A percentile compares a stretch with the other conserved stretches of the same genome.
Conservation (phyloP, 2,888 invertebrate genomes). For the Idaea straminata region DNA sequence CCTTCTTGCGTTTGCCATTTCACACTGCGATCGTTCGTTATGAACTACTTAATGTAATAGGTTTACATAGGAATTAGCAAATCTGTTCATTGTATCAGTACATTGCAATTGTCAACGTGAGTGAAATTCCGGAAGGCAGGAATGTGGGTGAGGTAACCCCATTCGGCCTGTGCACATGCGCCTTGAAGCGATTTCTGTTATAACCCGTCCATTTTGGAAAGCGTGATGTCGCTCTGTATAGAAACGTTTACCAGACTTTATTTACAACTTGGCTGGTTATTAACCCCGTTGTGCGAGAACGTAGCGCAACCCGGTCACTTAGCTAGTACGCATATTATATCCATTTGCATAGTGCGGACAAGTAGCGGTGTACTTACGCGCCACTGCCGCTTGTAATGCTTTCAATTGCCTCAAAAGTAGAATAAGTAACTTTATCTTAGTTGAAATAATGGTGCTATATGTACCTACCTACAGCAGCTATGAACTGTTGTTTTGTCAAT, state of each 20-base stretch:
- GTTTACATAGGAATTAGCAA: conserved; percentile 37
- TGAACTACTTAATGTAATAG: not conserved
- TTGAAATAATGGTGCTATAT: conserved; percentile 6
- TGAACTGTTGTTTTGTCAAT: not conserved
- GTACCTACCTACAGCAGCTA: not conserved
- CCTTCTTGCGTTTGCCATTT: not conserved
- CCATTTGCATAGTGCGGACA: conserved; percentile 74
- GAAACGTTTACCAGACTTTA: conserved; percentile 50
- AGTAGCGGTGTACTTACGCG: conserved; percentile 69
- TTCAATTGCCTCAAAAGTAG: conserved; percentile 45
- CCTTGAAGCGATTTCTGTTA: conserved; percentile 66
- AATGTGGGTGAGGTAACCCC: conserved; percentile 75
- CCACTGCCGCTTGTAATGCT: conserved; percentile 55
- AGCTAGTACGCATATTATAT: conserved; percentile 70
- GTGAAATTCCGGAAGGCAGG: conserved; percentile 75
- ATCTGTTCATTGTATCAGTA: conserved; percentile 53
- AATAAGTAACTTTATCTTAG: conserved; percentile 29
- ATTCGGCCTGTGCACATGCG: conserved; percentile 72
- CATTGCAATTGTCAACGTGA: conserved; percentile 62
- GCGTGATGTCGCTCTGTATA: conserved; percentile 36
- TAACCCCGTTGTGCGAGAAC: conserved; percentile 67
- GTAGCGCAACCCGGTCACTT: conserved; percentile 73
- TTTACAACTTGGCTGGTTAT: conserved; percentile 57
- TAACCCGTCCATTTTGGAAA: conserved; percentile 57
- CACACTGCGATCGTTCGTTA: not conserved